A percentile compares a stretch with the other conserved stretches of the same genome.
phyloP scores from a whole-genome alignment of 2,113 vertebrate genomes.

The Lanius ludovicianus region DNA sequence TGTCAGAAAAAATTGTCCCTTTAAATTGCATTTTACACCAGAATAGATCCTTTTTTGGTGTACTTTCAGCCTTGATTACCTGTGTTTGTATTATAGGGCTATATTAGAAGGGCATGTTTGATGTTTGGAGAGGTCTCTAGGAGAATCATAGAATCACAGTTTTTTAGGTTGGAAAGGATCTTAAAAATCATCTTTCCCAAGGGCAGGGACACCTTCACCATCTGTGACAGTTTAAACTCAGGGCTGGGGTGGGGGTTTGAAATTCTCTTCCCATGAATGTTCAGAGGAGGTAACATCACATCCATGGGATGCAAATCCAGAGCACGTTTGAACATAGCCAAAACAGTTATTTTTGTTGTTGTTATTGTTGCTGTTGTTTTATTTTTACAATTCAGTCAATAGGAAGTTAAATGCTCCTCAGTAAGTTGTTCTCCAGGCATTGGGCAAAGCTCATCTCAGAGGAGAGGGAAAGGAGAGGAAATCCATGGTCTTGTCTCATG shows the following conservation, averaged over 20 bases:
- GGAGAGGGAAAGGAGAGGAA: background rate
- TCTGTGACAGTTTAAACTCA: background rate
- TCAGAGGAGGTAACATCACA: background rate
- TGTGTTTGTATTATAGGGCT: background rate
- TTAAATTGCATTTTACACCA: background rate
- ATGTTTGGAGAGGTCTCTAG: background rate
- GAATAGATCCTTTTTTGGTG: background rate
- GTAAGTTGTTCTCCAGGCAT: background rate
- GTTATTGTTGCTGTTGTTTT: background rate
- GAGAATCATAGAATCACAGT: background rate
- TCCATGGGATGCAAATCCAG: background rate
- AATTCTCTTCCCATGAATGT: background rate
- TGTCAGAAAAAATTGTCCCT: background rate
- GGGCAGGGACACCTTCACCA: background rate
- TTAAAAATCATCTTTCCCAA: background rate
- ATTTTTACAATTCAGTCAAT: background rate
- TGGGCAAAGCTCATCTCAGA: background rate
- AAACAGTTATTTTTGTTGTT: background rate
- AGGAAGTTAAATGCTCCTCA: background rate
- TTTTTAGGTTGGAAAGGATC: background rate
- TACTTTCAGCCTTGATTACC: background rate
- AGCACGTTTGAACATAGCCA: background rate
- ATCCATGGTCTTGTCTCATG: background rate
- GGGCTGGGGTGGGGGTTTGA: background rate
- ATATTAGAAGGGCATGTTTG: background rate